phyloP scores from a whole-genome alignment of 2,888 invertebrate genomes.

The Leptinotarsa haldemani region DNA sequence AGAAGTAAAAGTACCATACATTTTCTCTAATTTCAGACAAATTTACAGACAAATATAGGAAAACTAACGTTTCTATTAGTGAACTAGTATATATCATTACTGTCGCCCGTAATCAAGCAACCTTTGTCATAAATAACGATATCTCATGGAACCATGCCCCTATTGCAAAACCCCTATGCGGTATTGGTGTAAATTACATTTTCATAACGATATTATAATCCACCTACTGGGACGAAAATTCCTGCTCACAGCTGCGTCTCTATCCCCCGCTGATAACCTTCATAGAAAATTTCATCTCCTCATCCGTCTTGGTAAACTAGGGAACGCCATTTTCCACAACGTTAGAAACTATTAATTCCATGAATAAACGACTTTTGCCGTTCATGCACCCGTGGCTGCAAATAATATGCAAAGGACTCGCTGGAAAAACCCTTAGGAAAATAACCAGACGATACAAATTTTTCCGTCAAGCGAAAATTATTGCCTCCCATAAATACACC shows the following conservation, averaged over 20 bases:
- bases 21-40: too few relatives aligned
- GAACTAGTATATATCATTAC: too few relatives aligned
- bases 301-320: constrained; percentile 18
- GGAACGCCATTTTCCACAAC: constrained; percentile 28
- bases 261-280: constrained; percentile 4
- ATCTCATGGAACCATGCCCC: too few relatives aligned
- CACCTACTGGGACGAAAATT: constrained; percentile 13
- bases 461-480: constrained; percentile 44
- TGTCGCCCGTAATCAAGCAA: too few relatives aligned
- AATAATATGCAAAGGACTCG: constrained; percentile 34
- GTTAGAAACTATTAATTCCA: constrained; percentile 28
- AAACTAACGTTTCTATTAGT: too few relatives aligned
- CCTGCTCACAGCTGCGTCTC: constrained; percentile 2
- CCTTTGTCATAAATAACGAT: too few relatives aligned
- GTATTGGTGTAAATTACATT: neutral
- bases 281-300: constrained; percentile 7
- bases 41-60: too few relatives aligned
- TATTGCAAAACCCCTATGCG: neutral
- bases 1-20: too few relatives aligned
- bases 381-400: constrained; percentile 21
- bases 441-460: constrained; percentile 42
- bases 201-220: constrained; percentile 1
- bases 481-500: constrained; percentile 47
- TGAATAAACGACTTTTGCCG: constrained; percentile 25
- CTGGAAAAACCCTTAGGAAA: constrained; percentile 33